A percentile compares a stretch with the other conserved stretches of the same genome.
phyloP scores from a whole-genome alignment of 2,113 vertebrate species.

The Rhizomys pruinosus region DNA sequence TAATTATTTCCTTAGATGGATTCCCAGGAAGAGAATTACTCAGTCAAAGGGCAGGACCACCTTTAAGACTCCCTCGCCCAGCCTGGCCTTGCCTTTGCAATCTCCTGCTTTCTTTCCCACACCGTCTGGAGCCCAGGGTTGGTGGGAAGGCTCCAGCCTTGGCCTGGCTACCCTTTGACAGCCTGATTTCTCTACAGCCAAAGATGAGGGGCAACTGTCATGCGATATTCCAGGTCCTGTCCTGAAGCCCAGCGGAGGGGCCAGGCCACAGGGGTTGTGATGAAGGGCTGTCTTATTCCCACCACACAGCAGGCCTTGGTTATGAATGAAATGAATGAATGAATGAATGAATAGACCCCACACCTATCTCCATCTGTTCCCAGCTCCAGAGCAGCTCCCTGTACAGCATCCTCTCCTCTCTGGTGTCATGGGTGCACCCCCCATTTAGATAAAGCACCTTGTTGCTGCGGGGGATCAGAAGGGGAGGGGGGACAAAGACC shows the following conservation, averaged over 20 bases:
- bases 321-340: not conserved
- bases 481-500: no score
- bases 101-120: slow-evolving; percentile 10
- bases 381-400: not conserved
- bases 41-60: slow-evolving; percentile 37
- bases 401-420: no score
- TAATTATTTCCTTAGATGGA: slow-evolving; percentile 63
- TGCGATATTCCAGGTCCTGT: fast-evolving
- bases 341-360: not conserved
- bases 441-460: not conserved
- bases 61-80: not conserved
- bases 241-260: not conserved
- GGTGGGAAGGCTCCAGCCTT: not conserved
- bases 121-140: not conserved
- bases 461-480: not conserved
- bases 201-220: not conserved
- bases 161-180: not conserved
- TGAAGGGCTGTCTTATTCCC: not conserved
- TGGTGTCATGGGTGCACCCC: no score
- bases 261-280: not conserved
- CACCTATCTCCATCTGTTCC: not conserved
- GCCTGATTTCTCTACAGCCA: not conserved
- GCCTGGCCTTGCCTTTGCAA: not conserved
- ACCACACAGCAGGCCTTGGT: not conserved
- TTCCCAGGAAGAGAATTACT: slow-evolving; percentile 15